phyloP scores from a whole-genome alignment of 1,140 invertebrate species.

The Orius laevigatus region DNA sequence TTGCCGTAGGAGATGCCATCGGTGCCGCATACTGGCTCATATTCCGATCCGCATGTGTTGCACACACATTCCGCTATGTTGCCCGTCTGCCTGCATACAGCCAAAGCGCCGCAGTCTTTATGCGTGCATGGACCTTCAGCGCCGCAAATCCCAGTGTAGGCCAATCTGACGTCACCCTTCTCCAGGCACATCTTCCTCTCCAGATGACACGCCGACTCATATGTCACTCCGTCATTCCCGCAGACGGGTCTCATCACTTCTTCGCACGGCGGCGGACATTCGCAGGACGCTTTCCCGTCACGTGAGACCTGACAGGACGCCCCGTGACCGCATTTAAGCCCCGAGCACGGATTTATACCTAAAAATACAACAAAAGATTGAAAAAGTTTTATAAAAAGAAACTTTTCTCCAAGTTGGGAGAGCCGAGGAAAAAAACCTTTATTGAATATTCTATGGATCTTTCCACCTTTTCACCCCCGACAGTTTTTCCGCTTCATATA shows the following conservation, averaged over 20 bases:
- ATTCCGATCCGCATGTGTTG: constrained; percentile 68
- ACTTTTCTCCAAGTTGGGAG: too few relatives aligned
- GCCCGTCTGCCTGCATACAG: constrained; percentile 54
- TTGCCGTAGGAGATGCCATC: constrained; percentile 81
- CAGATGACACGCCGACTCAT: constrained; percentile 51
- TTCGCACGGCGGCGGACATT: constrained; percentile 62
- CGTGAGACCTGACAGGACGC: constrained; percentile 74
- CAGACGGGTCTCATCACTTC: constrained; percentile 55
- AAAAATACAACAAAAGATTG: constrained; percentile 19
- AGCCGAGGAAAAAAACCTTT: too few relatives aligned
- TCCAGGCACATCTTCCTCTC: constrained; percentile 50
- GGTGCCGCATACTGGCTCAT: constrained; percentile 71
- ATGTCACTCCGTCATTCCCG: constrained; percentile 45
- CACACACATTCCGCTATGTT: constrained; percentile 67
- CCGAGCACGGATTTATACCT: constrained; percentile 70
- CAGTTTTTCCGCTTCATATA: too few relatives aligned
- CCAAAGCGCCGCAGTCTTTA: constrained; percentile 57
- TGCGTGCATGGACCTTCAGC: constrained; percentile 43
- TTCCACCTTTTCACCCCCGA: too few relatives aligned
- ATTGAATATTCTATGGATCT: too few relatives aligned
- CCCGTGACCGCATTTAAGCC: constrained; percentile 49
- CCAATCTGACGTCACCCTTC: constrained; percentile 46
- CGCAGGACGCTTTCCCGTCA: constrained; percentile 64
- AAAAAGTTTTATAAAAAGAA: neutral
- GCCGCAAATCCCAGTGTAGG: constrained; percentile 62